phyloP scores from a whole-genome alignment of 2,113 vertebrate genomes.

The Crypturellus undulatus region DNA sequence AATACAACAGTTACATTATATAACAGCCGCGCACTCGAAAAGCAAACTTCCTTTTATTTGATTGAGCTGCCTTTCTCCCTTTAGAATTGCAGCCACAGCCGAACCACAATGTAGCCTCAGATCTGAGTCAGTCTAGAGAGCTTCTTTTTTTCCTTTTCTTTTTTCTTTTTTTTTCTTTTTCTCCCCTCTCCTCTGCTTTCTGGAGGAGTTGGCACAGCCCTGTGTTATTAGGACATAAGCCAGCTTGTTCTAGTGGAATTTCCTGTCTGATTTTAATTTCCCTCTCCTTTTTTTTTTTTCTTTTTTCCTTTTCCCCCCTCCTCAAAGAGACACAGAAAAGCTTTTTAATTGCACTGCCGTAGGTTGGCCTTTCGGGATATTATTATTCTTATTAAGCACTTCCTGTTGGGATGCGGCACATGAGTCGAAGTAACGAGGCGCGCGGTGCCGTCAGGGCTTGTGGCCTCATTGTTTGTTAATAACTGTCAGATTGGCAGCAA shows the following conservation, averaged over 20 bases:
- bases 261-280: constrained; percentile 89
- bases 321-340: constrained; percentile 82
- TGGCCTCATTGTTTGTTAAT: constrained; percentile 63
- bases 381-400: constrained; percentile 91
- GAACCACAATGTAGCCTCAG: constrained; percentile 32
- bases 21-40: constrained; percentile 54
- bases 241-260: constrained; percentile 91
- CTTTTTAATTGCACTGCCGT: constrained; percentile 86
- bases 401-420: constrained; percentile 86
- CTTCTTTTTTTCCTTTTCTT: constrained; percentile 2
- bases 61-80: constrained; percentile 56
- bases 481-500: constrained; percentile 54
- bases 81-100: constrained; percentile 19
- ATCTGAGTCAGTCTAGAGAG: constrained; percentile 51
- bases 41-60: constrained; percentile 41
- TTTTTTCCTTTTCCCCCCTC: background rate
- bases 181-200: constrained; percentile 37
- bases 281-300: constrained; percentile 35
- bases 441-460: constrained; percentile 34
- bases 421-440: constrained; percentile 74
- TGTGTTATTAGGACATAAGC: constrained; percentile 88
- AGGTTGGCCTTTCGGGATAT: constrained; percentile 87
- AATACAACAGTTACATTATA: constrained; percentile 52
- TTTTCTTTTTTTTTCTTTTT: background rate
- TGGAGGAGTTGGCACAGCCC: constrained; percentile 83